Percentiles rank a stretch among this genome's conserved stretches.
Evolutionary conservation across 2,888 invertebrate species (phyloP).

Genomic region (Platycnemis pennipes): DNA sequence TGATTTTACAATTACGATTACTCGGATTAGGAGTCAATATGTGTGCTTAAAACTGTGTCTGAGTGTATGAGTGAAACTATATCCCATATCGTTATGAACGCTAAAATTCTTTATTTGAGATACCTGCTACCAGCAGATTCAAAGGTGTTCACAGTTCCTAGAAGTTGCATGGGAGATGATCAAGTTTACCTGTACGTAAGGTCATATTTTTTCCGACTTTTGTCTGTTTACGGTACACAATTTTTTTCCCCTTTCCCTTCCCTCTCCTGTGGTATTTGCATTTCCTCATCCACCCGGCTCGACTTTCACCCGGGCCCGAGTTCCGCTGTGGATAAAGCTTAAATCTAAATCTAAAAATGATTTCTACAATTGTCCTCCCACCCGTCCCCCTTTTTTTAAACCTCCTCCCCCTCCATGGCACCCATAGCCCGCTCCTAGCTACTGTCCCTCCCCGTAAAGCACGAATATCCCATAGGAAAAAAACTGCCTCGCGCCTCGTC

Average conservation of each 20-base stretch:
- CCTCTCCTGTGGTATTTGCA: background rate
- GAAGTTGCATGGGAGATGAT: background rate
- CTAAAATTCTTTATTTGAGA: background rate
- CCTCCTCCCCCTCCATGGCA: background rate
- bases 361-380: conserved; percentile 36
- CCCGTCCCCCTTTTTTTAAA: background rate
- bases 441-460: background rate
- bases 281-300: background rate
- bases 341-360: conserved; percentile 20
- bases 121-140: background rate
- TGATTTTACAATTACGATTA: too few relatives aligned
- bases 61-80: too few relatives aligned
- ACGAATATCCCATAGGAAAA: background rate
- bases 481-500: background rate
- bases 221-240: conserved; percentile 33
- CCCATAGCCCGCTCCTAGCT: too few relatives aligned
- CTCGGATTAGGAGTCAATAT: too few relatives aligned
- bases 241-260: background rate
- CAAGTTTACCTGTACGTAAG: background rate
- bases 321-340: background rate
- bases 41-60: too few relatives aligned
- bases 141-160: background rate
- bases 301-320: conserved; percentile 3
- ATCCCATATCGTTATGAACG: too few relatives aligned
- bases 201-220: conserved; percentile 12